Percentiles rank a stretch among this genome's conserved stretches.
These are phyloP conservation scores for Acanthurus lineatus DNA, from an alignment of 2,797 vertebrate genomes.

Conservation along the genomic window DNA sequence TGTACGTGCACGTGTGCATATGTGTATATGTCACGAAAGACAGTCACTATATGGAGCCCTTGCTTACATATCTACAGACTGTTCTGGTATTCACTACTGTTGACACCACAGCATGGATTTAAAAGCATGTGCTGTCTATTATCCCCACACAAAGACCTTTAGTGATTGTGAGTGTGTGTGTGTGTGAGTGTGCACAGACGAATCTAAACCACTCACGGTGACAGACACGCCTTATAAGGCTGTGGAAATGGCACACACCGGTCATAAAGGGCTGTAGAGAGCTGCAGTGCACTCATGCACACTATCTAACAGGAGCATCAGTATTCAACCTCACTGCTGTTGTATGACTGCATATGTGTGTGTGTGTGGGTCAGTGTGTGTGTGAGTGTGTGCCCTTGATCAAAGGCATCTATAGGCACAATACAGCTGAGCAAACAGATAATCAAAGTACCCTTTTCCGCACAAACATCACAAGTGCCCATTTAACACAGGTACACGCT, in stretches of 20 bases:
- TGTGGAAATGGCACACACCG: constrained; percentile 59
- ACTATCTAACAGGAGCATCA: constrained; percentile 33
- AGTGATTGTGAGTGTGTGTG: constrained; percentile 36
- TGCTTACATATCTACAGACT: constrained; percentile 36
- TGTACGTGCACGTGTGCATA: too few species aligned
- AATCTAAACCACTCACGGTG: constrained; percentile 46
- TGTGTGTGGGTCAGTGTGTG: constrained; percentile 12
- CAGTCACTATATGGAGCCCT: constrained; percentile 5
- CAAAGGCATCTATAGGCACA: constrained; percentile 58
- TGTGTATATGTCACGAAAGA: neutral
- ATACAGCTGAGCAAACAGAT: constrained; percentile 73
- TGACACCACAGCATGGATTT: constrained; percentile 63
- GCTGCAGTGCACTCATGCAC: constrained; percentile 38
- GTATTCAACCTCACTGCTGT: constrained; percentile 39
- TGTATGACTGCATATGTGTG: constrained; percentile 7
- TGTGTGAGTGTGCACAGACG: constrained; percentile 25
- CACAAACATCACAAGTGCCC: constrained; percentile 43
- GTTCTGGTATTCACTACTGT: constrained; percentile 45
- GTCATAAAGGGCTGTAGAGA: constrained; percentile 53
- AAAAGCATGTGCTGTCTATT: constrained; percentile 66
- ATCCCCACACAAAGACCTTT: constrained; percentile 57
- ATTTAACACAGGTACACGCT: constrained; percentile 6
- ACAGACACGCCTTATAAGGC: constrained; percentile 80
- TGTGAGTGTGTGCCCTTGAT: constrained; percentile 41
- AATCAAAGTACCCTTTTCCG: constrained; percentile 53